Conservation (phyloP, 2,888 invertebrate species). For the Scaeva pyrastri region DNA sequence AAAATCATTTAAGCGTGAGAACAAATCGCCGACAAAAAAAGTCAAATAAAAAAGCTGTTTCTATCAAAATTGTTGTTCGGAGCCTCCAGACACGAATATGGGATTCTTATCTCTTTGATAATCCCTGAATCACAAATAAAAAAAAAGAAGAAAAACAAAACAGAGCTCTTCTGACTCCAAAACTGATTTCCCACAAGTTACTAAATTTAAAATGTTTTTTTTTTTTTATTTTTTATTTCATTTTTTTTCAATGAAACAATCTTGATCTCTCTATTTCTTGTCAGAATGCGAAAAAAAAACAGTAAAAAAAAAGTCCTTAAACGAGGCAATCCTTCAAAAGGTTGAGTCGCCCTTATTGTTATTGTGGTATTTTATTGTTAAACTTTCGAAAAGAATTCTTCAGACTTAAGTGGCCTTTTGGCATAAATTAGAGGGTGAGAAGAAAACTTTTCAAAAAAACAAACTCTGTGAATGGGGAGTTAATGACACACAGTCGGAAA, state of each 20-base stretch:
- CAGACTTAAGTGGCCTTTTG: constrained; percentile 40
- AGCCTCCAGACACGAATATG: constrained; percentile 53
- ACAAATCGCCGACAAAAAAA: constrained; percentile 65
- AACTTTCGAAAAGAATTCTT: constrained; percentile 47
- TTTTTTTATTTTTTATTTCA: constrained; percentile 17
- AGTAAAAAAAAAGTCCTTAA: constrained; percentile 53
- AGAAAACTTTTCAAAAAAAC: constrained; percentile 59
- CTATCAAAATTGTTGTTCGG: constrained; percentile 46
- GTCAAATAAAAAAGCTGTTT: constrained; percentile 20
- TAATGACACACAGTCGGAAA: constrained; percentile 71
- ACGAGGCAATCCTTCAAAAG: constrained; percentile 75
- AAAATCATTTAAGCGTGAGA: constrained; percentile 70
- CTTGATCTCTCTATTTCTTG: constrained; percentile 33
- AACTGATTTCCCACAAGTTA: constrained; percentile 61
- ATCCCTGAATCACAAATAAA: constrained; percentile 56
- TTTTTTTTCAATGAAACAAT: constrained; percentile 31
- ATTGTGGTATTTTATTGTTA: constrained; percentile 69
- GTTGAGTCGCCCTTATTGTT: constrained; percentile 72
- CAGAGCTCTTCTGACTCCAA: constrained; percentile 5
- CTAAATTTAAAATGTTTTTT: constrained; percentile 59
- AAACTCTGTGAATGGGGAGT: constrained; percentile 67
- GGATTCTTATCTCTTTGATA: constrained; percentile 65
- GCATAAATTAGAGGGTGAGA: constrained; percentile 55
- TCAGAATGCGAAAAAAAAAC: constrained; percentile 22
- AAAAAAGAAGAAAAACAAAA: constrained; percentile 59